These are phyloP conservation scores for Andricus curvator DNA, from an alignment of 2,888 invertebrate species.

Conservation along the genomic window DNA sequence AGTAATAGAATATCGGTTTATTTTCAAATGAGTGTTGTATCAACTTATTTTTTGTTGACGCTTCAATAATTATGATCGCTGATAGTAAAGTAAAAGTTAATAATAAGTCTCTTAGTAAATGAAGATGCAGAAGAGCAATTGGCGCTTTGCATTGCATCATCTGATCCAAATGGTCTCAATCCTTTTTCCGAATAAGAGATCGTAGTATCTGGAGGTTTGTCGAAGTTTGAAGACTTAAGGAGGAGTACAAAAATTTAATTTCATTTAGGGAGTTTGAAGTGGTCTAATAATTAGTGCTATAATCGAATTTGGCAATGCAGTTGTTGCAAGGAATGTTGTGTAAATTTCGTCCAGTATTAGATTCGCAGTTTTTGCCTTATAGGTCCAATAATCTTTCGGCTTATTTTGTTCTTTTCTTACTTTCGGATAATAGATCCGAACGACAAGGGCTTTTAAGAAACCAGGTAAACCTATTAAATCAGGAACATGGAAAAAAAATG, in stretches of 20 bases:
- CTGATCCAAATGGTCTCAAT: background rate
- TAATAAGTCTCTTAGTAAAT: background rate
- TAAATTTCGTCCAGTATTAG: background rate
- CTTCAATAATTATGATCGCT: background rate
- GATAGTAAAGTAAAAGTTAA: background rate
- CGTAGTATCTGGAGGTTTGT: background rate
- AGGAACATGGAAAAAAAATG: background rate
- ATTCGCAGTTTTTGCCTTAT: slow-evolving; percentile 16
- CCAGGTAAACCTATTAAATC: background rate
- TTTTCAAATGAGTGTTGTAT: background rate
- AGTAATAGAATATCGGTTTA: background rate
- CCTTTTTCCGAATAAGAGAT: slow-evolving; percentile 4
- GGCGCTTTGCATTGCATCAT: slow-evolving; percentile 32
- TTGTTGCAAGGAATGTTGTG: background rate
- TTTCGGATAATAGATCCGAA: background rate
- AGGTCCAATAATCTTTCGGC: background rate
- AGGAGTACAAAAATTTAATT: background rate
- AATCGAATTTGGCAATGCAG: background rate
- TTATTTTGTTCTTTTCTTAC: background rate
- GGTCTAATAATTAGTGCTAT: background rate
- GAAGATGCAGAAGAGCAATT: slow-evolving; percentile 17
- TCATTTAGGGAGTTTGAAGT: background rate
- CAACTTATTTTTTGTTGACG: background rate
- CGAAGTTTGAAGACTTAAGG: background rate
- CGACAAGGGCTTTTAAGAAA: background rate